A percentile compares a stretch with the other conserved stretches of the same genome.
These are phyloP conservation scores for Pampusana beccarii DNA, from an alignment of 2,113 vertebrate species.

Conservation along the genomic window DNA sequence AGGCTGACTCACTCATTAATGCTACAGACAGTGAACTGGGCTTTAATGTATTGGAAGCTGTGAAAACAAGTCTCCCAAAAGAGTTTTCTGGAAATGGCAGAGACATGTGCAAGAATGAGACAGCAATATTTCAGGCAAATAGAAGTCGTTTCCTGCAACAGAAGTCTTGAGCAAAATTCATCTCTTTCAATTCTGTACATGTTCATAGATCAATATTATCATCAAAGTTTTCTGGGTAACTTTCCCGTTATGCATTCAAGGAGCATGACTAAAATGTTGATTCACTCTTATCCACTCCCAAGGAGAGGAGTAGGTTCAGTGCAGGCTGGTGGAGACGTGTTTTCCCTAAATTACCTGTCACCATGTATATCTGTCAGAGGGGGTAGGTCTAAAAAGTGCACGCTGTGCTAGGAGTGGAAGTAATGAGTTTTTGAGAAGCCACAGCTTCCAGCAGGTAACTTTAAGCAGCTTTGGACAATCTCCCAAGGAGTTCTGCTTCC, in stretches of 20 bases:
- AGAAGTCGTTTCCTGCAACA: not conserved
- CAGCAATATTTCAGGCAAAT: not conserved
- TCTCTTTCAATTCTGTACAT: not conserved
- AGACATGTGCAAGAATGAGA: not conserved
- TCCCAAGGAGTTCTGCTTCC: not conserved
- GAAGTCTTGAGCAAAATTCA: not conserved
- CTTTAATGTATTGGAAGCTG: not conserved
- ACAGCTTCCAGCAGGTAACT: not conserved
- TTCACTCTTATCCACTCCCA: not conserved
- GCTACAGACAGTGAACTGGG: not conserved
- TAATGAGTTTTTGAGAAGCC: not conserved
- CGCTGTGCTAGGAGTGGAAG: not conserved
- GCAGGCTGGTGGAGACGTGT: not conserved
- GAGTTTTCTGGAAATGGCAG: not conserved
- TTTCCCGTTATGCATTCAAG: not conserved
- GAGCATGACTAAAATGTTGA: not conserved
- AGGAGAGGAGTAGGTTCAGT: not conserved
- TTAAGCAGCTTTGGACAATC: not conserved
- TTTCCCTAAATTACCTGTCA: not conserved
- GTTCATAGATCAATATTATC: not conserved
- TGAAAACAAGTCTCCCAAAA: not conserved
- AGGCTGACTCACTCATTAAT: constrained; percentile 1
- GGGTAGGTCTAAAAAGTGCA: not conserved
- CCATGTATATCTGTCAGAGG: not conserved
- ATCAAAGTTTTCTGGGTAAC: not conserved